phyloP scores from a whole-genome alignment of 1,140 invertebrate species.

The Hetaerina americana region DNA sequence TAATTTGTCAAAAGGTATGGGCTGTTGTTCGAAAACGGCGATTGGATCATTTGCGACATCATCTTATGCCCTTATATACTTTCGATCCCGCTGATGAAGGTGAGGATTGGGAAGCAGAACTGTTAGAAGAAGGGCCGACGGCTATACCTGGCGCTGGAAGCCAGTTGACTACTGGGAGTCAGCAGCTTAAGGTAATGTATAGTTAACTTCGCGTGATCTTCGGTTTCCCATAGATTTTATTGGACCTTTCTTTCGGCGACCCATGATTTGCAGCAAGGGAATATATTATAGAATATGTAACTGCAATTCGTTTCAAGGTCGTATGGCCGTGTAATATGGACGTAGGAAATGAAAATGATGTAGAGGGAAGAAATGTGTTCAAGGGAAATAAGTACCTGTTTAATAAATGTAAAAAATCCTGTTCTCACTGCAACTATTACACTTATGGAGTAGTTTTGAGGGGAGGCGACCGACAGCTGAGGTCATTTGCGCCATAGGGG shows the following conservation, averaged over 20 bases:
- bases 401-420: too few relatives aligned
- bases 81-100: conserved; percentile 48
- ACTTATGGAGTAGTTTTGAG: too few relatives aligned
- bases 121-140: conserved; percentile 26
- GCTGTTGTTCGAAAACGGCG: conserved; percentile 35
- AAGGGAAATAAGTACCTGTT: too few relatives aligned
- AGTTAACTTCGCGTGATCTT: neutral
- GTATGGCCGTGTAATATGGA: neutral
- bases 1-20: conserved; percentile 29
- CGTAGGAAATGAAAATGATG: neutral
- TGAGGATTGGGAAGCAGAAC: conserved; percentile 47
- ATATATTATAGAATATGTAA: neutral
- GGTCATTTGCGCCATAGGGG: too few relatives aligned
- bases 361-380: neutral
- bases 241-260: too few relatives aligned
- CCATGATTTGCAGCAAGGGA: neutral
- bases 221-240: neutral
- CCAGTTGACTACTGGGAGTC: neutral
- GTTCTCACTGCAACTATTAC: too few relatives aligned
- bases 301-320: neutral
- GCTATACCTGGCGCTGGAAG: neutral
- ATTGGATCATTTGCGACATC: conserved; percentile 42
- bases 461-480: too few relatives aligned
- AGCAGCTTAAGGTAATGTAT: neutral
- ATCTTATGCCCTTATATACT: conserved; percentile 51